Evolutionary conservation across 2,113 vertebrate species (phyloP), one percentile per base, ranked within the genome.

Genomic region (Hyperoodon ampullatus): DNA sequence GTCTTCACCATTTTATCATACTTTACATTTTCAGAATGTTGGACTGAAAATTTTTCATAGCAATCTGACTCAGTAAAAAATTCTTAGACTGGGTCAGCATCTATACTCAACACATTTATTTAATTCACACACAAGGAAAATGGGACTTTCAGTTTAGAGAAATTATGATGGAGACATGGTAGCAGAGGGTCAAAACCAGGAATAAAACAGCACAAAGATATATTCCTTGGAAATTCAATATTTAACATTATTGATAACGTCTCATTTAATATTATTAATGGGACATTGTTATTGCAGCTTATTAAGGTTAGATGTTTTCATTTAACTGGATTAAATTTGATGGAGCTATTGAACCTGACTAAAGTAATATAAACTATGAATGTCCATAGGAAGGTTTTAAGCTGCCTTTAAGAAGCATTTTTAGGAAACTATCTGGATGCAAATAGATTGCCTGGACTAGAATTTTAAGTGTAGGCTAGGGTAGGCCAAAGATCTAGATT

Each of bases 381-480:
- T 39, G 11, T 74, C 35, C 39, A 35, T 42, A 19, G 33, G 4
- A 71, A 39, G 44, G 44, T 80, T 88, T 77, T 66, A 83, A 44
- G 75, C 30, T 75, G 82, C 47, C 47, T 95, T 61, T 78, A 60
- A 74, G 50, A 89, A 72, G 53, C 35, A 9, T 53, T 93, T 80
- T 75, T 10, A 35, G 21, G 28, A 78, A 58, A 61, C 53, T 70
- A 61, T 30, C 82, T 58, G 70, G 90, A 90, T 63, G 82, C 61
- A 53, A 75, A 94, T n/a, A 93, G 63, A 92, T 24, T 93, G 65
- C 70, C 78, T 81, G n/a, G 77, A 39, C 26, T 44, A 53, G 80
- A 94, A 81, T 82, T 90, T 9, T 21, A 93, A 94, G 55, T 82
- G 92, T 75, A 85, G 47, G 12, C 47, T 50, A 50, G 84, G 70